Evolutionary conservation across 1,140 invertebrate species (phyloP), one percentile per base, ranked within the genome.

Genomic region (Sitodiplosis mosellana): DNA sequence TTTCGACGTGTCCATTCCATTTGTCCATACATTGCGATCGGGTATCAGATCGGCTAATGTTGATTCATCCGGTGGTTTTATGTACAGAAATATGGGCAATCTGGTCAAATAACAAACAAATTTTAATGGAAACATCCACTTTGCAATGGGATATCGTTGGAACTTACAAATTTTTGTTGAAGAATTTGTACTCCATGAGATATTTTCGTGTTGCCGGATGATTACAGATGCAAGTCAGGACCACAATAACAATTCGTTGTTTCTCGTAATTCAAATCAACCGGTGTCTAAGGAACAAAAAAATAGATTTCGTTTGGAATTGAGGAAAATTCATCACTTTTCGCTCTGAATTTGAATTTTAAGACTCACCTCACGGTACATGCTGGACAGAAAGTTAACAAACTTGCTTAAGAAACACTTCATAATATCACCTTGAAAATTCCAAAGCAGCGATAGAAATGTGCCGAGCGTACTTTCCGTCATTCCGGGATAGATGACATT

Each of bases 401-500:
- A 56, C 50, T 69, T 69, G 51, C 81, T 77, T n/a, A 82, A 53
- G 47, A 74, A 76, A 42, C 62, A 60, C 52, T 74, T 73, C 2
- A 81, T 65, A 60, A 82, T 78, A 50, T 70, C 65, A 22, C 81
- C 78, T 49, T 81, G 59, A 50, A 80, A 74, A 14, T 74, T 69
- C 79, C 80, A 81, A 33, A 83, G 59, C 4, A 78, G 53, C 55
- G 81, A 74, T 11, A 64, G 41, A 5, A 64, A 46, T 2, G 58
- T 53, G 20, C 52, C 58, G 0, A 64, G 50, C 5, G 54, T 52
- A 45, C 56, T 61, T 50, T 55, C 42, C 6, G 43, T 43, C 18
- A 51, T 55, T n/a, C 51, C 51, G 48, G 63, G 41, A 53, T 55
- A 10, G 44, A 52, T 7, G 43, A 2, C 46, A 54, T 19, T 3